Conservation (phyloP, 92 coral and sea anemone genomes). For the Parazoanthus swiftii region DNA sequence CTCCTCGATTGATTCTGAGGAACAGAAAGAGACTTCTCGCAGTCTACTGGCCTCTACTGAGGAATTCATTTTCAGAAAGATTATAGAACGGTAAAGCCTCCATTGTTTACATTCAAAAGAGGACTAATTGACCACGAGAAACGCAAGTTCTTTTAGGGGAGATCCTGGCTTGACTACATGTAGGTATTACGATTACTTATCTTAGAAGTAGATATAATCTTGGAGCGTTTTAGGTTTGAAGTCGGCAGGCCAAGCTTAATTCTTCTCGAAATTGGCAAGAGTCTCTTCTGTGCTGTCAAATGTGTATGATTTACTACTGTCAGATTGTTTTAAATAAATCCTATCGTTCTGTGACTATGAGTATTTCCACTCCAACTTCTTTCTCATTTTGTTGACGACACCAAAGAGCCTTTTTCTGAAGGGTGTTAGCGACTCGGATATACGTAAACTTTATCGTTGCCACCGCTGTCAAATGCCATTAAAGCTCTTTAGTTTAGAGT, state of each 20-base stretch:
- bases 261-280: slow-evolving; percentile 27
- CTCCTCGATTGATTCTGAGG: not conserved
- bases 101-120: slow-evolving; percentile 9
- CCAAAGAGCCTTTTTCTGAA: not conserved
- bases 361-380: not conserved
- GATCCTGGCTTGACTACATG: not conserved
- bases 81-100: slow-evolving; percentile 14
- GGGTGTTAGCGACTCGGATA: not conserved
- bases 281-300: slow-evolving; percentile 19
- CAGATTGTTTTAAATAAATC: not conserved
- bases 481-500: not conserved
- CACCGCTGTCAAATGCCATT: not conserved
- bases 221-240: slow-evolving; percentile 17
- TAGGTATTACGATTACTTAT: slow-evolving; percentile 24
- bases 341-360: not conserved
- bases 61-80: slow-evolving; percentile 5
- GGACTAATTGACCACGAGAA: not conserved
- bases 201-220: slow-evolving; percentile 5
- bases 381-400: not conserved
- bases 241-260: slow-evolving; percentile 6
- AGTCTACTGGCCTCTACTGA: not conserved
- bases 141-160: not conserved
- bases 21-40: too few species aligned
- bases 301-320: not conserved
- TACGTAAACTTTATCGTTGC: not conserved